Base-by-base conservation (phyloP, 1,140 invertebrate species). In the Copidosoma floridanum region DNA sequence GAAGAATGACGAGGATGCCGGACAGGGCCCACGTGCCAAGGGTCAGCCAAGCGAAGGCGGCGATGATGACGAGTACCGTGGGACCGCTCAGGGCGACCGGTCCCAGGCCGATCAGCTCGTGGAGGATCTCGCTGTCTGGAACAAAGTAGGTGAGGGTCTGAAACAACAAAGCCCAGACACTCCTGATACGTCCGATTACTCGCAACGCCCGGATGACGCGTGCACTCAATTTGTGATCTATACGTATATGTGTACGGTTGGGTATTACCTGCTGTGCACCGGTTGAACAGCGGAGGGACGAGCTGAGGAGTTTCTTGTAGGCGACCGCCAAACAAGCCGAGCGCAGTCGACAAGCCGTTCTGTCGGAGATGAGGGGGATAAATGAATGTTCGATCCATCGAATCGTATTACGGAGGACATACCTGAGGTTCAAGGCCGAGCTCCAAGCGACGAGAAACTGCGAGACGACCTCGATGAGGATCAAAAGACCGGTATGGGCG, bases 121-220 rank as follows among this genome's bases (percentile, higher is more conserved):
- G 65, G 0, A 71, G 48, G 5, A 58, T 67, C 37, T 68, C 64
- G 38, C 68, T 68, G 37, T 68, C 65, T 29, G 68, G 65, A 16
- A 68, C 65, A 44, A 68, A 66, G 48, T 68, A 67, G 2, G 64
- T 70, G 48, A 71, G 61, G 0, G 63, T 71, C 68, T 71, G 55
- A 27, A 68, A 65, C n/a, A 62, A 44, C 5, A 18, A 18, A 14
- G 26, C 2, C 50, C 37, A 43, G 6, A 43, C 16, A 27, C 3
- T 20, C 41, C 3, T 16, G 41, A 4, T 32, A 8, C 29, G 18
- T 44, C 24, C 23, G 26, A 40, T 53, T 41, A 53, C 23, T 35
- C 48, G 48, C 20, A 32, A 27, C n/a, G 47, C 18, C 27, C 47
- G 23, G 26, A 24, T n/a, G n/a, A n/a, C 44, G 2, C 14, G 40